A percentile compares a stretch with the other conserved stretches of the same genome.
These are phyloP conservation scores for Morinoia aosen DNA, from an alignment of 2,888 invertebrate species.

Conservation along the genomic window DNA sequence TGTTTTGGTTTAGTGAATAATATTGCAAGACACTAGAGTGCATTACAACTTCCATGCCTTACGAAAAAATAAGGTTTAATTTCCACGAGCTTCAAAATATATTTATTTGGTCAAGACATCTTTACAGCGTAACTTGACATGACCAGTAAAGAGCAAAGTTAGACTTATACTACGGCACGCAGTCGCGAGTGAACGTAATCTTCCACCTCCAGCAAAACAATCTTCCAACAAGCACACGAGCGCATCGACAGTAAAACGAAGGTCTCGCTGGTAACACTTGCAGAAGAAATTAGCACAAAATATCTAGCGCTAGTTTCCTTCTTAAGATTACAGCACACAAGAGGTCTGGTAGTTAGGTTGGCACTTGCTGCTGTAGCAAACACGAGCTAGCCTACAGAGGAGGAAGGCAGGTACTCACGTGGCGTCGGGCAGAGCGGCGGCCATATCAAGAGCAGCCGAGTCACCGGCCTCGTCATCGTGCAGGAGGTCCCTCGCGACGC, in stretches of 20 bases:
- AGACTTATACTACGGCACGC: neutral
- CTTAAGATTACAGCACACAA: neutral
- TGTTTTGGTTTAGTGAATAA: neutral
- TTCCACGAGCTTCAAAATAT: neutral
- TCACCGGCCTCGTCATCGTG: neutral
- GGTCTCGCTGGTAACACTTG: neutral
- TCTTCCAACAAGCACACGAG: neutral
- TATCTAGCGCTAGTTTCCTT: neutral
- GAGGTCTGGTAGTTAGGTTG: neutral
- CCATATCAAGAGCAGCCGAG: slow-evolving; percentile 29
- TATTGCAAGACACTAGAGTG: neutral
- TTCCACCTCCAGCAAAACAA: neutral
- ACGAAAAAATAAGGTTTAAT: neutral
- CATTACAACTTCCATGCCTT: neutral
- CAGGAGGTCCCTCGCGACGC: neutral
- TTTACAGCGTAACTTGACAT: neutral
- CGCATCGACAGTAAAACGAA: neutral
- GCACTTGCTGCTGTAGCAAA: too few species aligned
- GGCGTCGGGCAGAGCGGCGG: slow-evolving; percentile 40
- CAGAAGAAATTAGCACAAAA: neutral
- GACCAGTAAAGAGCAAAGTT: neutral
- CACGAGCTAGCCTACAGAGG: too few species aligned
- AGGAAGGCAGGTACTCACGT: neutral
- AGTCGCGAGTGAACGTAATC: neutral
- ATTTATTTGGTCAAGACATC: neutral